Percentiles rank a stretch among this genome's conserved stretches.
Conservation (phyloP, 1,140 invertebrate species). For the Melanaphis sacchari region DNA sequence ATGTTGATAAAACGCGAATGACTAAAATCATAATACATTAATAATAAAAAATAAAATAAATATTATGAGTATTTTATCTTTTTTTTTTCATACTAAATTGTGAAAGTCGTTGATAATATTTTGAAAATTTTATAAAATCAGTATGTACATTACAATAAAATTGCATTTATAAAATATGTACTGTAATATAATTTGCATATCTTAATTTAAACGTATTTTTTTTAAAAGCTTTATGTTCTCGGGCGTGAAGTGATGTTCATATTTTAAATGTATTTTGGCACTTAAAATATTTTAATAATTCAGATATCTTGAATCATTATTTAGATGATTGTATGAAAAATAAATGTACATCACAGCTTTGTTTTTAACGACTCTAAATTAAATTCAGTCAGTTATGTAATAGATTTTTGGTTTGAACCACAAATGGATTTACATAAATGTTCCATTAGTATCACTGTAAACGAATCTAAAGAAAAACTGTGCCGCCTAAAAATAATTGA, state of each 20-base stretch:
- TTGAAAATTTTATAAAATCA: not conserved
- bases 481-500: not conserved
- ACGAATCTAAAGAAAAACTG: not conserved
- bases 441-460: not conserved
- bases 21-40: not conserved
- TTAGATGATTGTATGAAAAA: not conserved
- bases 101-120: not conserved
- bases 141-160: not conserved
- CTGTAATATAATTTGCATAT: not conserved
- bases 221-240: not conserved
- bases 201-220: not conserved
- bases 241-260: not conserved
- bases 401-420: not conserved
- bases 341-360: not conserved
- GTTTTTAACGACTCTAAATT: not conserved
- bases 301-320: not conserved
- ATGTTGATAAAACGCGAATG: not conserved
- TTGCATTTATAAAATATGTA: not conserved
- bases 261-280: not conserved
- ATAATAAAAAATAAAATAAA: not conserved
- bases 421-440: not conserved
- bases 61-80: not conserved
- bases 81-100: not conserved
- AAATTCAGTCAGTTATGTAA: not conserved
- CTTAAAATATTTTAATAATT: conserved; percentile 1